These are phyloP conservation scores for Mirounga angustirostris DNA, from an alignment of 2,113 vertebrate genomes.

Conservation along the genomic window DNA sequence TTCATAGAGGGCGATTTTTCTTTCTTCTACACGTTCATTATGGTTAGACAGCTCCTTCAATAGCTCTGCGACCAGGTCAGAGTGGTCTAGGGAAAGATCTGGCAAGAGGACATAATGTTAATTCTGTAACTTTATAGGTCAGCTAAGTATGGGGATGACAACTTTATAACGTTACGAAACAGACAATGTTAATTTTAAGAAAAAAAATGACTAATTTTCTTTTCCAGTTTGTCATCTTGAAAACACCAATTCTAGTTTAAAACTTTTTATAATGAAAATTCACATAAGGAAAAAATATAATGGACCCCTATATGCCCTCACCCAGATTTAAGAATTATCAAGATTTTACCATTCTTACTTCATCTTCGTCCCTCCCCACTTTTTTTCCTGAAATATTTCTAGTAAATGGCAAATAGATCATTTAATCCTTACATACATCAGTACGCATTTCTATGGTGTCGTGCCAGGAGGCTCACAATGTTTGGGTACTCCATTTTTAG, in stretches of 20 bases:
- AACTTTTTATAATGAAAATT: constrained; percentile 18
- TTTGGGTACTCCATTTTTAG: not conserved
- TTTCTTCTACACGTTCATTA: constrained; percentile 96
- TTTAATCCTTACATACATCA: not conserved
- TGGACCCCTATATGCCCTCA: not conserved
- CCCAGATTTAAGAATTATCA: not conserved
- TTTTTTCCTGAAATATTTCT: not conserved
- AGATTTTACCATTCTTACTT: not conserved
- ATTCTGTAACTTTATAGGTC: not conserved
- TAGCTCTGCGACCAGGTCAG: constrained; percentile 95
- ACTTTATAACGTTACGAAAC: not conserved
- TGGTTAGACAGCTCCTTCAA: constrained; percentile 97
- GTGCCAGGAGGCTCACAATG: not conserved
- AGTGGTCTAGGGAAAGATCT: constrained; percentile 95
- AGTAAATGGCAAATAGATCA: not conserved
- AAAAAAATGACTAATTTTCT: not conserved
- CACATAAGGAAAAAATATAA: not conserved
- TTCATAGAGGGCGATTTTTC: constrained; percentile 94
- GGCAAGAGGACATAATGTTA: constrained; percentile 57
- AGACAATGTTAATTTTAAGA: not conserved
- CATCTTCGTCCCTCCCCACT: not conserved
- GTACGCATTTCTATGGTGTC: not conserved
- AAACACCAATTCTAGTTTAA: constrained; percentile 38
- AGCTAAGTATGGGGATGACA: not conserved
- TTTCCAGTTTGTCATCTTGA: not conserved